Evolutionary conservation across 2,888 invertebrate species (phyloP).

Genomic region (Pristionchus arcanus): DNA sequence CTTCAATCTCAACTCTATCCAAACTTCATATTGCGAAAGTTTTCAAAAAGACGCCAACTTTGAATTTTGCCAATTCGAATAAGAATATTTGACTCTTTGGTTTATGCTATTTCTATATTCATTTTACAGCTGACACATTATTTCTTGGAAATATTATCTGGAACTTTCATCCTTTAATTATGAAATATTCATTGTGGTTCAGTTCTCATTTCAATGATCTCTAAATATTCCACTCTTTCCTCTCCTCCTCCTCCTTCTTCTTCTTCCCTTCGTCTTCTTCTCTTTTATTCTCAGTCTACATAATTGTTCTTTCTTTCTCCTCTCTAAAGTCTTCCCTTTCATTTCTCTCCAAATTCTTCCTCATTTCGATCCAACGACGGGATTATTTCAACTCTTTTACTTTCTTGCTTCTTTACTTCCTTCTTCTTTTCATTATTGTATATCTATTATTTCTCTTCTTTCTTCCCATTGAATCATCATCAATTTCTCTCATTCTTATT

Average conservation of each 20-base stretch:
- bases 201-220: neutral
- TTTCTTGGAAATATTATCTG: neutral
- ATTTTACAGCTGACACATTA: no score
- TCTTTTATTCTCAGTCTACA: constrained; percentile 2
- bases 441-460: neutral
- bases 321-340: constrained; percentile 32
- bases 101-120: no score
- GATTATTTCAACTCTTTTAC: neutral
- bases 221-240: neutral
- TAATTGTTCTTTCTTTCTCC: constrained; percentile 28
- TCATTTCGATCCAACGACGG: neutral
- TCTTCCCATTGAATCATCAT: neutral
- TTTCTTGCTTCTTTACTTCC: neutral
- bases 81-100: no score
- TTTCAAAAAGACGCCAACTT: neutral
- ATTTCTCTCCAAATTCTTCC: constrained; percentile 25
- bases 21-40: neutral
- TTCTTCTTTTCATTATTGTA: neutral
- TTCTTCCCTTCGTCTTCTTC: constrained; percentile 35
- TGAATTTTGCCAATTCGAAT: no score
- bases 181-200: neutral
- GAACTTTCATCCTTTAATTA: neutral
- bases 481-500: neutral
- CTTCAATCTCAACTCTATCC: neutral
- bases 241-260: neutral